Base-by-base conservation (phyloP, 37 sponge, comb jelly and placozoan genomes). In the Chondrilla cf. caribensis region DNA sequence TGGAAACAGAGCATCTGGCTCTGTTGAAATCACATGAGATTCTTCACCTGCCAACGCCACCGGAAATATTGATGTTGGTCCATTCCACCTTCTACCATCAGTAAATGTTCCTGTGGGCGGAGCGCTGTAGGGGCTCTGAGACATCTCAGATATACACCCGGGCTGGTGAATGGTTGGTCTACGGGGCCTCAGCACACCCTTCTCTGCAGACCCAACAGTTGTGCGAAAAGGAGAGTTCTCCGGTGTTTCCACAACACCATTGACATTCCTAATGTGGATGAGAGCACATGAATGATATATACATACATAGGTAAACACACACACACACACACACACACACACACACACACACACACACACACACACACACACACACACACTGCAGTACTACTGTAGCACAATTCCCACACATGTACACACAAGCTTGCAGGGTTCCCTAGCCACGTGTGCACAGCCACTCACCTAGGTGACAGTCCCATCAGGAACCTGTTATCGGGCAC, bases 401-500 rank as follows among this genome's bases (percentile, higher is more conserved):
- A n/a, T 47, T 6, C 11, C 6, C 11, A 47, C 51, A 47, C 11
- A 47, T 47, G 51, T 47, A 47, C 51, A 47, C 11, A 11, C 51
- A 47, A 14, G 51, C 11, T 47, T 11, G 11, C 51, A 47, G 11
- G 11, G 11, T 47, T 47, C 51, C 11, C 6, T 47, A n/a, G n/a
- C n/a, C n/a, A n/a, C n/a, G n/a, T n/a, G n/a, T n/a, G n/a, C n/a
- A n/a, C n/a, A n/a, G n/a, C n/a, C 15, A 5, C 64, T 9, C 44
- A 77, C 65, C 43, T 58, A 47, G 86, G 70, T 19, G 70, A 81
- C 21, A 73, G 31, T 26, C 77, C 77, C 15, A 36, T 35, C 55
- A 54, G 68, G 31, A 54, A 47, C 55, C 43, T 32, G 76, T 70
- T 78, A 64, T 51, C 79, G 9, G 86, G 90, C 60, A 85, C 77